These are phyloP conservation scores for Eudemis profundana DNA, from an alignment of 2,888 invertebrate species.

Conservation along the genomic window DNA sequence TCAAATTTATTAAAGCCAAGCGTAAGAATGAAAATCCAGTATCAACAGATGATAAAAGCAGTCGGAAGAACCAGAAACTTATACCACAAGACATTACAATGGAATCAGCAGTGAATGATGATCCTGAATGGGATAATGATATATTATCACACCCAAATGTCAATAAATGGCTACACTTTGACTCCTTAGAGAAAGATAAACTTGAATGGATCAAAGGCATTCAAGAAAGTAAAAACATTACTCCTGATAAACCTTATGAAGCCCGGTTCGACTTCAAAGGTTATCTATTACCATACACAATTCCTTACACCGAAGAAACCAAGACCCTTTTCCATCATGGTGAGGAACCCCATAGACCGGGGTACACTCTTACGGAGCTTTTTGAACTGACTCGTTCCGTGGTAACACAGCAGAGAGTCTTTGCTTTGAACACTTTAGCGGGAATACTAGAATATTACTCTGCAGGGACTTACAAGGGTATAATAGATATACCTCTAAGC, in stretches of 20 bases:
- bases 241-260: constrained; percentile 88
- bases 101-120: constrained; percentile 60
- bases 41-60: constrained; percentile 42
- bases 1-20: constrained; percentile 87
- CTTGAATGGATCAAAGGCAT: constrained; percentile 93
- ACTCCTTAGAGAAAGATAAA: constrained; percentile 94
- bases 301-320: constrained; percentile 83
- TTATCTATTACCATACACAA: constrained; percentile 89
- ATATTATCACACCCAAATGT: constrained; percentile 86
- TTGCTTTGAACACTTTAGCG: constrained; percentile 92
- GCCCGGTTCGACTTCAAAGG: constrained; percentile 94
- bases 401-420: constrained; percentile 92
- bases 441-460: constrained; percentile 90
- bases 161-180: constrained; percentile 93
- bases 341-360: constrained; percentile 95
- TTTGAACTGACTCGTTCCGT: constrained; percentile 91
- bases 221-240: constrained; percentile 82
- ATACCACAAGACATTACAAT: constrained; percentile 55
- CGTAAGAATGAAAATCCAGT: constrained; percentile 50
- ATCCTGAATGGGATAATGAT: constrained; percentile 82
- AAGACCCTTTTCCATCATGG: constrained; percentile 95
- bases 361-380: constrained; percentile 95
- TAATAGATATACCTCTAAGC: constrained; percentile 90
- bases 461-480: constrained; percentile 91
- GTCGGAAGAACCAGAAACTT: constrained; percentile 42